Percentiles rank a stretch among this genome's conserved stretches.
Evolutionary conservation across 2,113 vertebrate species (phyloP).

Genomic region (Tychaedon coryphoeus): DNA sequence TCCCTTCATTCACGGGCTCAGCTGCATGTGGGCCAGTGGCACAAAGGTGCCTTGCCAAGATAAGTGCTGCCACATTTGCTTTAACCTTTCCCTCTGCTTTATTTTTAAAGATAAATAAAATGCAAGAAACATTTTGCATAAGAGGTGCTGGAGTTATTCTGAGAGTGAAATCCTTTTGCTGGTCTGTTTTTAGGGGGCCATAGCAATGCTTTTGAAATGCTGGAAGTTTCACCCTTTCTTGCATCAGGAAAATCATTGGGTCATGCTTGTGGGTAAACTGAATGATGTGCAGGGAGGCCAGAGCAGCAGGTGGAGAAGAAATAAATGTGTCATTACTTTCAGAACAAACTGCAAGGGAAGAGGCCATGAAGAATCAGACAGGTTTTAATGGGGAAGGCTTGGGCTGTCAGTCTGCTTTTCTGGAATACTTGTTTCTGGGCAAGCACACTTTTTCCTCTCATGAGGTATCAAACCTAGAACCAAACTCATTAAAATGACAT

Average conservation of each 20-base stretch:
- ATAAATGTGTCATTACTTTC: not conserved
- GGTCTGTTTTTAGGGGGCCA: not conserved
- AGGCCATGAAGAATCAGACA: not conserved
- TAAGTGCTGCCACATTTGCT: not conserved
- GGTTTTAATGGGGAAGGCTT: not conserved
- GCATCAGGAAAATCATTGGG: not conserved
- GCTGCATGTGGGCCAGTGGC: fast-evolving
- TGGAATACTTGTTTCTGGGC: not conserved
- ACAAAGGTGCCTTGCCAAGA: not conserved
- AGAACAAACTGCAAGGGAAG: not conserved
- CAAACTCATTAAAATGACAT: not conserved
- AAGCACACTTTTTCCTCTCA: not conserved
- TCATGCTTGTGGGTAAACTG: not conserved
- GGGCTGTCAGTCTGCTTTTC: not conserved
- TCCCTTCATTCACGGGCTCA: too few relatives aligned
- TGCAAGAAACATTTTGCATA: not conserved
- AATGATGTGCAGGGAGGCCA: not conserved
- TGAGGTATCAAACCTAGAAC: not conserved
- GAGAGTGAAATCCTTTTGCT: not conserved
- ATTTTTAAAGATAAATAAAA: not conserved
- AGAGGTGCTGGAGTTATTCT: not conserved
- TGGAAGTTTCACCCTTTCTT: not conserved
- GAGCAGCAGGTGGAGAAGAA: not conserved
- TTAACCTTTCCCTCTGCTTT: not conserved
- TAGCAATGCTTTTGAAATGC: not conserved